A percentile compares a stretch with the other conserved stretches of the same genome.
Conservation (phyloP, 2,888 invertebrate genomes). For the Octodonta nipae region DNA sequence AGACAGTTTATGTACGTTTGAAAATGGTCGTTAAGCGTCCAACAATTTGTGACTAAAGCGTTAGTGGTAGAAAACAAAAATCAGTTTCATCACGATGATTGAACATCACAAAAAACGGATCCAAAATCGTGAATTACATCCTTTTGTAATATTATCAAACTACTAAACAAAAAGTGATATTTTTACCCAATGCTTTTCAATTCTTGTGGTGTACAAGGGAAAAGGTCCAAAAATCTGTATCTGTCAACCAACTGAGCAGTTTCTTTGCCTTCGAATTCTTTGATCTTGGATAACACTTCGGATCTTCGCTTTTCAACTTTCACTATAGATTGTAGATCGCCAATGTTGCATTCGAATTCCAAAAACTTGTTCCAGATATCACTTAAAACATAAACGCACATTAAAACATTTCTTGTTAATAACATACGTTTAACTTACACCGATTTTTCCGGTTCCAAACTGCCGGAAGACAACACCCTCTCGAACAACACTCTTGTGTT, state of each 20-base stretch:
- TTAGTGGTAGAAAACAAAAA: no score
- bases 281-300: slow-evolving; percentile 82
- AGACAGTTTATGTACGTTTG: no score
- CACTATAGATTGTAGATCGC: slow-evolving; percentile 90
- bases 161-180: background rate
- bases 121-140: no score
- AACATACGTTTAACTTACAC: slow-evolving; percentile 45
- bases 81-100: no score
- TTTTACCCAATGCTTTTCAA: slow-evolving; percentile 72
- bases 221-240: slow-evolving; percentile 88
- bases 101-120: no score
- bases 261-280: slow-evolving; percentile 93
- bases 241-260: slow-evolving; percentile 92
- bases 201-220: slow-evolving; percentile 84
- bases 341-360: slow-evolving; percentile 97
- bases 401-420: background rate
- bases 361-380: slow-evolving; percentile 98
- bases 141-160: no score
- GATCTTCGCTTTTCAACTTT: slow-evolving; percentile 92
- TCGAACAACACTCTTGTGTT: slow-evolving; percentile 98
- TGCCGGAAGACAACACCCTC: slow-evolving; percentile 84
- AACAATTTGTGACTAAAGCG: no score
- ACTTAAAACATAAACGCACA: slow-evolving; percentile 38
- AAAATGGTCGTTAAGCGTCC: no score
- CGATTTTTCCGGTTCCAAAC: slow-evolving; percentile 79